Evolutionary conservation across 2,113 vertebrate species (phyloP).

Genomic region (Thunnus thynnus): DNA sequence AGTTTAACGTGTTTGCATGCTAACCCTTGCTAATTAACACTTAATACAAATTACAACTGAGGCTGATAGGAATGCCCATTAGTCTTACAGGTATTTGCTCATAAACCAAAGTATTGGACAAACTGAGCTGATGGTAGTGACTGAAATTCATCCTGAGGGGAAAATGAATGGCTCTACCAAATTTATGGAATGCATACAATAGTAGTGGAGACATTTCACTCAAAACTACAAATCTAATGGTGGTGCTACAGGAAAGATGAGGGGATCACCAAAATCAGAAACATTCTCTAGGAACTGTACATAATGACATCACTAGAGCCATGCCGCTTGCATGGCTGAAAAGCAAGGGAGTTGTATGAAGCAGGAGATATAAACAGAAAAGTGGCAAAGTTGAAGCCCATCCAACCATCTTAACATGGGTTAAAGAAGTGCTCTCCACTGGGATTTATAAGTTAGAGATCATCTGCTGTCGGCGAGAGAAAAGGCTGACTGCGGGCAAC

Average conservation of each 20-base stretch:
- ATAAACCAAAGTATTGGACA: too few species aligned
- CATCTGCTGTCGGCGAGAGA: slow-evolving; percentile 39
- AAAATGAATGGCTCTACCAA: too few species aligned
- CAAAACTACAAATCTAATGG: too few species aligned
- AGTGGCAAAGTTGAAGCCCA: slow-evolving; percentile 39
- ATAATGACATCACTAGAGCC: not conserved
- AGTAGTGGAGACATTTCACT: too few species aligned
- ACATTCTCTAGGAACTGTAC: too few species aligned
- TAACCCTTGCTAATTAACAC: slow-evolving; percentile 2
- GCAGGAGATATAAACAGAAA: not conserved
- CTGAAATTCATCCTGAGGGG: too few species aligned
- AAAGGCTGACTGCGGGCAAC: slow-evolving; percentile 25
- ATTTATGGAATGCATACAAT: not conserved
- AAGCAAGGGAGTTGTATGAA: slow-evolving; percentile 17
- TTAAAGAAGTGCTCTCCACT: slow-evolving; percentile 32
- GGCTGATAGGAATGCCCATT: too few species aligned
- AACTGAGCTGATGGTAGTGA: too few species aligned
- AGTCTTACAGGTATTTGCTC: too few species aligned
- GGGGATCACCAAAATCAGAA: too few species aligned
- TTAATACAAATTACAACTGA: too few species aligned
- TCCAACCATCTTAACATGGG: slow-evolving; percentile 12
- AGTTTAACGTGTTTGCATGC: not conserved
- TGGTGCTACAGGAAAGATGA: too few species aligned
- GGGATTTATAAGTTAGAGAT: slow-evolving; percentile 55
- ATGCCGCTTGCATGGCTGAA: not conserved